Evolutionary conservation across 1,140 invertebrate species (phyloP).

Genomic region (Formica exsecta): DNA sequence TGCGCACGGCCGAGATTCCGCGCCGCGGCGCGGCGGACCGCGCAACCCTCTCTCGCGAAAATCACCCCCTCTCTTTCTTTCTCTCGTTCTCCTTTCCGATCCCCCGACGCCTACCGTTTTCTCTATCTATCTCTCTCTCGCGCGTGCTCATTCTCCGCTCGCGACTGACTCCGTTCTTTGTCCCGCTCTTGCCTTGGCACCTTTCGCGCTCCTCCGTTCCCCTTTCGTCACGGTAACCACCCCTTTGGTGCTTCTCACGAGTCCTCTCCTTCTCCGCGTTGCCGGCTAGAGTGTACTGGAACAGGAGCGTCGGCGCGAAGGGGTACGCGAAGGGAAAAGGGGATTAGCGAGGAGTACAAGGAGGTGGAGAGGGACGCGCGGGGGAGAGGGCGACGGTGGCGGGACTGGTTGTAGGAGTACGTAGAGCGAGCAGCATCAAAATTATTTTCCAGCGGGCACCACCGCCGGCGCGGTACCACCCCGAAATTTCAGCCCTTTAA

Average conservation of each 20-base stretch:
- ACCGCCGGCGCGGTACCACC: constrained; percentile 70
- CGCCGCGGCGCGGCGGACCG: constrained; percentile 53
- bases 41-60: constrained; percentile 68
- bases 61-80: constrained; percentile 60
- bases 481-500: constrained; percentile 84
- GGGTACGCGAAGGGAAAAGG: constrained; percentile 58
- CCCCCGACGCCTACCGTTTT: constrained; percentile 1
- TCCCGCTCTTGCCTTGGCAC: constrained; percentile 29
- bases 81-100: constrained; percentile 21
- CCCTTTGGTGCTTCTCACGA: constrained; percentile 43
- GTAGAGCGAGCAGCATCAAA: constrained; percentile 74
- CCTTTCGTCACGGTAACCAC: constrained; percentile 66
- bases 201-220: constrained; percentile 63
- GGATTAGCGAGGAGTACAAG: constrained; percentile 60
- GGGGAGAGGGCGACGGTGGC: constrained; percentile 3
- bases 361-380: not conserved
- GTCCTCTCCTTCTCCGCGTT: constrained; percentile 63
- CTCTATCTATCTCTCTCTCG: not conserved
- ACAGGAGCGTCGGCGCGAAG: constrained; percentile 60
- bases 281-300: constrained; percentile 60
- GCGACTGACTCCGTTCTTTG: constrained; percentile 19
- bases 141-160: constrained; percentile 19
- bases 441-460: constrained; percentile 80
- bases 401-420: constrained; percentile 65
- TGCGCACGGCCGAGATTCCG: constrained; percentile 75